Evolutionary conservation across 2,113 vertebrate genomes (phyloP), one percentile per base, ranked within the genome.

Genomic region (Cochlearius cochlearius): DNA sequence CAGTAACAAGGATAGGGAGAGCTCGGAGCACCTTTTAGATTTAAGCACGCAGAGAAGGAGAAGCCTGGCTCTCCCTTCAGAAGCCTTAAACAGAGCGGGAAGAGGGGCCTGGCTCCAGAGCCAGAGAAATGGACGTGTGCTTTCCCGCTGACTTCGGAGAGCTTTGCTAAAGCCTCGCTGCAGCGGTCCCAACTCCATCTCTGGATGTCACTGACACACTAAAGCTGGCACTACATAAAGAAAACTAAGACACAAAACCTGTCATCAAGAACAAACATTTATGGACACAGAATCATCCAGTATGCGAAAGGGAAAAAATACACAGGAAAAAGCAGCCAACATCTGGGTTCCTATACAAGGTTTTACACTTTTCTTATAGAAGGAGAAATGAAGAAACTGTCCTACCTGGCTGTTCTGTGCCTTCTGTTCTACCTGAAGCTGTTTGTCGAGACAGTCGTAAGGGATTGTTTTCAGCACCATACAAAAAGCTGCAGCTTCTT

Each of bases 401-500:
- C 96, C 39, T 92, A 97, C 96, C 96, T 92, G 88, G 23, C 14
- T 49, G 34, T 12, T 64, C 9, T 43, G 47, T 43, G 34, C 15
- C 60, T 68, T 82, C 74, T 78, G 58, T 59, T 81, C 71, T 38
- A n/a, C 18, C 60, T 69, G 77, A 43, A 81, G 89, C 53, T 27
- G 50, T 73, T 74, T 47, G 56, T 36, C 13, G 8, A 16, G 4
- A 9, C 20, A 25, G 59, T 8, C 17, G 43, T 68, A 15, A 41
- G 19, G 36, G 45, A 41, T 55, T 39, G 26, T 78, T 84, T 66
- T 38, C 60, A 59, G 76, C 68, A 92, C 92, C 74, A 49, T 17
- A 30, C 30, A 22, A 49, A 82, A 59, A 79, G 38, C 47, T 12
- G 9, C 73, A 32, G 74, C 12, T 63, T 52, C 39, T 64, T 63